Base-by-base conservation (phyloP, 1,140 invertebrate species). In the Heliconius congener region DNA sequence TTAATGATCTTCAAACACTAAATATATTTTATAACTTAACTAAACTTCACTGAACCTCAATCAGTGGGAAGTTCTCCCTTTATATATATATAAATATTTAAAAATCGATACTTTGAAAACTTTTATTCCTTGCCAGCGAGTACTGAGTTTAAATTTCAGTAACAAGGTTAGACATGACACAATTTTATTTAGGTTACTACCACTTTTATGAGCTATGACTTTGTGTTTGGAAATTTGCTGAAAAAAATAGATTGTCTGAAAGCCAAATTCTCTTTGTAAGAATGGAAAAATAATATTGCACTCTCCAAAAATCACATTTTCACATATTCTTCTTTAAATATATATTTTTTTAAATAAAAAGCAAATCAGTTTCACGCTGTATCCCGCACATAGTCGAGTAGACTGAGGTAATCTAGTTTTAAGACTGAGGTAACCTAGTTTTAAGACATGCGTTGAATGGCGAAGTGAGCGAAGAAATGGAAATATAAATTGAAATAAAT, bases 171-270 rank as follows among this genome's bases (percentile, higher is more conserved):
- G 73, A n/a, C 27, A 1, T 71, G 75, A 77, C 66, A 77, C 30
- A 60, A 76, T 77, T 77, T 77, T 77, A 77, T 77, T 71, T 77
- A 77, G 75, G 75, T 77, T 77, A 77, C 42, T 74, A 57, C 39
- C 23, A 76, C 42, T 76, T 71, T 76, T 71, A 46, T 19, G 37
- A 71, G 75, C 42, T 71, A 71, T 18, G 39, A 71, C 75, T n/a
- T 76, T 71, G 42, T 71, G 42, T 52, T 9, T 76, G 46, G 57
- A 70, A 70, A 76, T 34, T 23, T 76, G 37, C 3, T 46, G 11
- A 42, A 55, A 37, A 73, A 57, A 34, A 34, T 50, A 74, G 1
- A 73, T 74, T 74, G 13, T 57, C n/a, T 19, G 16, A 9, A 18
- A 57, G 50, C 73, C 73, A 74, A 74, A 74, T 55, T 11, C 3